These are phyloP conservation scores for Zoroaster sp. DNA, from an alignment of 53 echinoderm and acorn worm genomes.

Conservation along the genomic window DNA sequence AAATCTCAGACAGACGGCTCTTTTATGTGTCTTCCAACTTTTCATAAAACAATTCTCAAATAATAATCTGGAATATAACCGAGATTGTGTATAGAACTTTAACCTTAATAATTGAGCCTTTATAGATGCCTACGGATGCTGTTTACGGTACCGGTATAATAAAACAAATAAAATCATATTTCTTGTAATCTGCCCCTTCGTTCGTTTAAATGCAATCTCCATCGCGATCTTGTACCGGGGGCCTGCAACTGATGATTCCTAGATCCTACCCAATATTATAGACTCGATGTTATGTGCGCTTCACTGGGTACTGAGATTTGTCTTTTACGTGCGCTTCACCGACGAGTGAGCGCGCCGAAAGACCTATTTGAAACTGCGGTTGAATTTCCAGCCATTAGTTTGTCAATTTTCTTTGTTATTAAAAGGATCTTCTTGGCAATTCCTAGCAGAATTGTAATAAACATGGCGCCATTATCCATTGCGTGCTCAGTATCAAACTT, in stretches of 20 bases:
- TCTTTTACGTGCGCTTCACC: not conserved
- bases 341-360: not conserved
- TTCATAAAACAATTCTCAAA: not conserved
- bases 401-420: not conserved
- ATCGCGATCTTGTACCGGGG: not conserved
- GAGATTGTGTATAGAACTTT: not conserved
- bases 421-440: not conserved
- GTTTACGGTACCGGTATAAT: not conserved
- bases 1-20: not conserved
- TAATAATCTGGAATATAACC: not conserved
- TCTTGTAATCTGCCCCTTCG: not conserved
- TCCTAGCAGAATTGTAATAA: not conserved
- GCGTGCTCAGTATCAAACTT: not conserved
- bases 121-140: not conserved
- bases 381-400: not conserved
- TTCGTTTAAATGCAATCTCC: not conserved
- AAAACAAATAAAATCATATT: constrained; percentile 1
- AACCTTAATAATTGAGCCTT: not conserved
- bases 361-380: not conserved
- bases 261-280: not conserved
- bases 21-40: not conserved
- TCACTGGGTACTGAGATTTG: not conserved
- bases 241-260: not conserved
- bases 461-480: not conserved
- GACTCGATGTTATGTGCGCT: not conserved